Base-by-base conservation (phyloP, 1,140 invertebrate genomes). In the Drosophila nigromelanica region DNA sequence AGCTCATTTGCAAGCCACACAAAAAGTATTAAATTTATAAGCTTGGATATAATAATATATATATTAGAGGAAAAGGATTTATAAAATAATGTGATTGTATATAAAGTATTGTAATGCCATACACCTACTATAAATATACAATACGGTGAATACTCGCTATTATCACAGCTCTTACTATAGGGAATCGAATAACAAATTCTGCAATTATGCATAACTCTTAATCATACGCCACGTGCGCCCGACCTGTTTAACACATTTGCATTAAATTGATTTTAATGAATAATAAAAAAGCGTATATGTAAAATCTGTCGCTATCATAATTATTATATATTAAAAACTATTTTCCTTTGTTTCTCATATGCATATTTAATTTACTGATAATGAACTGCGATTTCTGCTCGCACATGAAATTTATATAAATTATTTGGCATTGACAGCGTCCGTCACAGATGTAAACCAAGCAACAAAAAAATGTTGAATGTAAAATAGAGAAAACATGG, bases 281-380 rank as follows among this genome's bases (percentile, higher is more conserved):
- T 58, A 66, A 50, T 55, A 47, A 43, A 63, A 62, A 63, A 62
- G 21, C 3, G 40, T 18, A 62, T 61, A 43, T 63, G 39, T 54
- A 47, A 59, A 54, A 71, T 66, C 81, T 64, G 69, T 64, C 69
- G 47, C 35, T 42, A 58, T 59, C 35, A 80, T 61, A 86, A 77
- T 80, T 74, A 71, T 70, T 60, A 80, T 80, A 74, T 70, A 86
- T 80, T 67, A 67, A 80, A 77, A 69, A 47, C 51, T 27, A 37
- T 66, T 56, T 43, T 48, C 33, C 33, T 33, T 30, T 54, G 15
- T 40, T 30, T 33, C 0, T 40, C 8, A 21, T 24, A 11, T 10
- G 30, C 27, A 48, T 59, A 14, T 48, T 24, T 24, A 24, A 45
- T 58, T 54, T 40, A 14, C 60, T 58, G 69, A 75, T 81, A 81